Percentiles rank a stretch among this genome's conserved stretches.
phyloP scores from a whole-genome alignment of 2,113 vertebrate genomes.

The Xenopus borealis region DNA sequence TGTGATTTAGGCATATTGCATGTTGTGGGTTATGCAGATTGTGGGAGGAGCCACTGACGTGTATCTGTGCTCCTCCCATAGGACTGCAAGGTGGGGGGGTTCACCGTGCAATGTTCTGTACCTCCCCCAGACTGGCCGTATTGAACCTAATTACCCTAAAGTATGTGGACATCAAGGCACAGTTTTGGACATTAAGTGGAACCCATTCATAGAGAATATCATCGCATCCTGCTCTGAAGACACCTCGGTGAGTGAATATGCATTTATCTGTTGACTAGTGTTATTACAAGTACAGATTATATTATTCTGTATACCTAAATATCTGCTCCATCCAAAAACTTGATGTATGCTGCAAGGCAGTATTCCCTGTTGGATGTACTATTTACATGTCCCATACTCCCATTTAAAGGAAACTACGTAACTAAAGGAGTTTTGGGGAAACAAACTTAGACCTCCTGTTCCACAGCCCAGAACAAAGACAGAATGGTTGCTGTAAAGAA shows the following conservation, averaged over 20 bases:
- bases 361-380: no score
- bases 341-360: no score
- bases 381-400: no score
- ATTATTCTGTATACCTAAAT: no score
- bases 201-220: conserved; percentile 97
- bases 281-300: no score
- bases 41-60: conserved; percentile 51
- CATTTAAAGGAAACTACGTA: no score
- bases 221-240: conserved; percentile 96
- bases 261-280: not conserved
- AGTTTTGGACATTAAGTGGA: conserved; percentile 98
- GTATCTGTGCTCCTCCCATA: conserved; percentile 51
- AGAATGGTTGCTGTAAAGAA: no score
- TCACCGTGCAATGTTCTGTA: conserved; percentile 32
- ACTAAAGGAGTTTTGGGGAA: no score
- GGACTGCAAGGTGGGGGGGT: conserved; percentile 52
- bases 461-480: no score
- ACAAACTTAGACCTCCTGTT: no score
- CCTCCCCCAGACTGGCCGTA: conserved; percentile 73
- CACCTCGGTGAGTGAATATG: conserved; percentile 76
- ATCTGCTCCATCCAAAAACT: no score
- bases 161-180: conserved; percentile 95
- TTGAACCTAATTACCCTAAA: conserved; percentile 90
- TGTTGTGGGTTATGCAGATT: conserved; percentile 2
- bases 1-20: no score